These are phyloP conservation scores for Diarsia rubi DNA, from an alignment of 2,888 invertebrate species.

Conservation along the genomic window DNA sequence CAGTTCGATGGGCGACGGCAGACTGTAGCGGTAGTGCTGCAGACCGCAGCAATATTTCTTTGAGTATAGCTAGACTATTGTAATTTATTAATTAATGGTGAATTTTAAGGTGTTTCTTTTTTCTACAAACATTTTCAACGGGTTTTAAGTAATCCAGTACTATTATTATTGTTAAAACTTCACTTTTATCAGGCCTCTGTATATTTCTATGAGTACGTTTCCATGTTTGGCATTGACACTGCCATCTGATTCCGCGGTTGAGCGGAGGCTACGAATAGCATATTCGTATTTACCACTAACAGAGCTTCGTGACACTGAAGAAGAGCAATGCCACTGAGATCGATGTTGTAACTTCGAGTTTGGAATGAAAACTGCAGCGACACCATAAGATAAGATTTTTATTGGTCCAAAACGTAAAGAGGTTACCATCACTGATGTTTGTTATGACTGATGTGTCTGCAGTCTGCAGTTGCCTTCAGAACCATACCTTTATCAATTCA, in stretches of 20 bases:
- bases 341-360: background rate
- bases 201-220: background rate
- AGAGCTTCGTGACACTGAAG: background rate
- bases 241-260: background rate
- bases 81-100: background rate
- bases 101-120: background rate
- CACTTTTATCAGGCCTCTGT: background rate
- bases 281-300: background rate
- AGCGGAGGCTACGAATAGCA: background rate
- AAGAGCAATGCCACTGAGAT: background rate
- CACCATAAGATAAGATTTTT: background rate
- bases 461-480: background rate
- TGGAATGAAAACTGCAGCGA: background rate
- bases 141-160: too few species aligned
- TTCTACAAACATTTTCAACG: background rate
- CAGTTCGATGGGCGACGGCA: background rate
- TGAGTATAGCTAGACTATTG: too few species aligned
- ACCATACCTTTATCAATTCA: conserved; percentile 46
- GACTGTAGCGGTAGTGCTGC: background rate
- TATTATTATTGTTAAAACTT: too few species aligned
- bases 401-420: too few species aligned
- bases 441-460: background rate
- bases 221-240: background rate
- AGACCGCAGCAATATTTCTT: background rate
- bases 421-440: too few species aligned